These are phyloP conservation scores for Hippocampus barbouri DNA, from an alignment of 2,113 vertebrate species.

Conservation along the genomic window DNA sequence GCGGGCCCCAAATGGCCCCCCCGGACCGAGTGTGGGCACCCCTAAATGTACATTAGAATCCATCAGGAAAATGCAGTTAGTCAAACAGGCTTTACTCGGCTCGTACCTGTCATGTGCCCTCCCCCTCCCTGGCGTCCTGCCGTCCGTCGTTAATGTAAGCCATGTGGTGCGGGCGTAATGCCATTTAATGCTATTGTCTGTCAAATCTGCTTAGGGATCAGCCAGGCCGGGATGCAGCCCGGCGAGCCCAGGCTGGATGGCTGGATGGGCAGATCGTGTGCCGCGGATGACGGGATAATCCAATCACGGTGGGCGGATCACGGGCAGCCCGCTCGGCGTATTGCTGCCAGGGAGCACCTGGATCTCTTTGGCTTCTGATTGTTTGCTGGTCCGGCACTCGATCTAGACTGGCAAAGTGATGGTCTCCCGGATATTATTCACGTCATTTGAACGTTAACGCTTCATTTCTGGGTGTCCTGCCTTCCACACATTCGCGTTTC, in stretches of 20 bases:
- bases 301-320: constrained; percentile 58
- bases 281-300: constrained; percentile 55
- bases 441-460: background rate
- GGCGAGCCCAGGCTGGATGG: constrained; percentile 45
- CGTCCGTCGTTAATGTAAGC: constrained; percentile 36
- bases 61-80: background rate
- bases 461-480: background rate
- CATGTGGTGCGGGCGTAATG: constrained; percentile 59
- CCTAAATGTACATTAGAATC: background rate
- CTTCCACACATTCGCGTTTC: background rate
- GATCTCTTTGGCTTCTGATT: background rate
- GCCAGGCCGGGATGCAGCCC: constrained; percentile 27
- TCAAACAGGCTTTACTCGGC: background rate
- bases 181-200: constrained; percentile 56
- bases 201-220: constrained; percentile 66
- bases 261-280: constrained; percentile 51
- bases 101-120: constrained; percentile 5
- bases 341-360: constrained; percentile 17
- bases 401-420: background rate
- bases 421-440: no score
- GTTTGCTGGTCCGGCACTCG: background rate
- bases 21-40: background rate
- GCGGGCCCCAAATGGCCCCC: no score
- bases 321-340: constrained; percentile 40
- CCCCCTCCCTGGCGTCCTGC: background rate